These are phyloP conservation scores for Leistus spinibarbis DNA, from an alignment of 2,888 invertebrate species.

Conservation along the genomic window DNA sequence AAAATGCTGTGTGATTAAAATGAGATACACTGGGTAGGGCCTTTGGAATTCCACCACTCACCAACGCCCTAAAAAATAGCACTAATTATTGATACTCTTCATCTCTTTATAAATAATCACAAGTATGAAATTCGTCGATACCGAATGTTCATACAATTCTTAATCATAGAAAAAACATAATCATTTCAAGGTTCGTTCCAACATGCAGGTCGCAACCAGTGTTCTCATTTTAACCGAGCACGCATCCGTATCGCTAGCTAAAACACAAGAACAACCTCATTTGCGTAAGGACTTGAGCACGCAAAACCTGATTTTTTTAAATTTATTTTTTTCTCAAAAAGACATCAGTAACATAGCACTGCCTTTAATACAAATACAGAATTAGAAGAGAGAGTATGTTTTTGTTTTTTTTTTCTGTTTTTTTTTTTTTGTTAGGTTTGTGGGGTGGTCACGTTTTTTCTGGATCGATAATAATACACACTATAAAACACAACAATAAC, in stretches of 20 bases:
- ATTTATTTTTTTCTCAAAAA: constrained; percentile 4
- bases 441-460: background rate
- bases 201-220: background rate
- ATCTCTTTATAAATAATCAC: background rate
- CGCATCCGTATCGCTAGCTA: constrained; percentile 31
- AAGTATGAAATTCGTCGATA: background rate
- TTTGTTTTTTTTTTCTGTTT: background rate
- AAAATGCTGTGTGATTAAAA: constrained; percentile 41
- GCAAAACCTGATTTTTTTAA: constrained; percentile 23
- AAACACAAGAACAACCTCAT: constrained; percentile 36
- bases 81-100: background rate
- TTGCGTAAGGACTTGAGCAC: constrained; percentile 34
- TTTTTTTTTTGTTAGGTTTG: background rate
- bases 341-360: constrained; percentile 35
- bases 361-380: constrained; percentile 23
- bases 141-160: background rate
- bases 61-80: background rate
- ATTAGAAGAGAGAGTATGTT: background rate
- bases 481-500: background rate
- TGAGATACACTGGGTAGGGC: background rate
- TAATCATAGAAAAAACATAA: background rate
- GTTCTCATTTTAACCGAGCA: constrained; percentile 5
- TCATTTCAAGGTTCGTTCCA: background rate
- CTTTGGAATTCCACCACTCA: background rate
- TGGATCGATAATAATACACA: background rate